These are phyloP conservation scores for Alloscopus bannaensis DNA, from an alignment of 2,888 invertebrate genomes.

Conservation along the genomic window DNA sequence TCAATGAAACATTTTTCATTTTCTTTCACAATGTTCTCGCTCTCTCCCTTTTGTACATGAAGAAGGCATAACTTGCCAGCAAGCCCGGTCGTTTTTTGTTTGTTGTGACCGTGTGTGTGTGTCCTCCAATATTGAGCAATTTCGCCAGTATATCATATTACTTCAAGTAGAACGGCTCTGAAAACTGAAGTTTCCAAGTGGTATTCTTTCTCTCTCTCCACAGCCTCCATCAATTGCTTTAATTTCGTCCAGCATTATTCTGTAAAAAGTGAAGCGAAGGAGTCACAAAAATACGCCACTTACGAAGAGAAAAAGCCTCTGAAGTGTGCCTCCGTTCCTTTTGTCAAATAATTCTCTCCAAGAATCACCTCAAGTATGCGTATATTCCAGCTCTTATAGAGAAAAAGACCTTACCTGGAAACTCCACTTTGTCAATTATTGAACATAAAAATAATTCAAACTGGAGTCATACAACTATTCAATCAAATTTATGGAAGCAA, in stretches of 20 bases:
- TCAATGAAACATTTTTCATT: constrained; percentile 71
- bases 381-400: neutral
- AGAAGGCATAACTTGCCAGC: neutral
- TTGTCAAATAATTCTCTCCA: neutral
- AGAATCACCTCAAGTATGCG: neutral
- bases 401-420: neutral
- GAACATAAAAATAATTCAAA: neutral
- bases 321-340: neutral
- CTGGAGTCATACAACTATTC: neutral
- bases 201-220: neutral
- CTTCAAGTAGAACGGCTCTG: constrained; percentile 29
- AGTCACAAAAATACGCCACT: neutral
- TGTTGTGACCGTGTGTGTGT: constrained; percentile 15
- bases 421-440: neutral
- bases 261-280: too few relatives aligned
- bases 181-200: constrained; percentile 10
- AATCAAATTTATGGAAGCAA: neutral
- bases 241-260: too few relatives aligned
- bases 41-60: neutral
- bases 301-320: neutral
- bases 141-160: constrained; percentile 42
- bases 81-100: constrained; percentile 21
- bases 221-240: neutral
- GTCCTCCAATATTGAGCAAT: constrained; percentile 11
- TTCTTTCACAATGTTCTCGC: constrained; percentile 28